Evolutionary conservation across 2,797 vertebrate species (phyloP), one percentile per base, ranked within the genome.

Genomic region (Labroides dimidiatus): DNA sequence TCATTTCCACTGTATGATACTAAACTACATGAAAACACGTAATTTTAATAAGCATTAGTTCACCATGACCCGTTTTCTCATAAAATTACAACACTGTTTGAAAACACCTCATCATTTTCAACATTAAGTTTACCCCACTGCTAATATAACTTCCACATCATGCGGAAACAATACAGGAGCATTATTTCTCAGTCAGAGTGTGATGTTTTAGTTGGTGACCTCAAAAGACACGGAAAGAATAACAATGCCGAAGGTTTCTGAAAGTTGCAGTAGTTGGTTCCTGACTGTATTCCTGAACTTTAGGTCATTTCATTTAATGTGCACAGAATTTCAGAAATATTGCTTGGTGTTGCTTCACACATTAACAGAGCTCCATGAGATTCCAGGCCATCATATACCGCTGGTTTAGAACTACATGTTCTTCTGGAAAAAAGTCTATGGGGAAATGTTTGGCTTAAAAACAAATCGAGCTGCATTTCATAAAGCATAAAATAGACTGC

Each of bases 311-410:
- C 15, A 54, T 47, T 54, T 14, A 33, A 43, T 30, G 10, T 12
- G 52, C 13, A 54, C 41, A 45, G 19, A 51, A 45, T 52, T 45
- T 14, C 13, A 39, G 9, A 59, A 23, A 19, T 43, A 14, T 67
- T 67, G 30, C 44, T 47, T n/a, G n/a, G 11, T 57, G 5, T 65
- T 55, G 27, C 51, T 55, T 47, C 10, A 33, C 4, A 20, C 15
- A 42, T 67, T 21, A 30, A 15, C n/a, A 57, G 17, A 12, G 54
- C 36, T 21, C 13, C 14, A 16, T 23, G 36, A 54, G 33, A 54
- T 7, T 21, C 14, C 12, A 39, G 12, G 19, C 19, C 13, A 13
- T 44, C 16, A 43, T n/a, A 6, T 43, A n/a, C 10, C 30, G 21
- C 45, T 21, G 45, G 10, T 20, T 20, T 19, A 47, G 45, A 21